Evolutionary conservation across 2,113 vertebrate species (phyloP).

Genomic region (Leptobrachium ailaonicum): DNA sequence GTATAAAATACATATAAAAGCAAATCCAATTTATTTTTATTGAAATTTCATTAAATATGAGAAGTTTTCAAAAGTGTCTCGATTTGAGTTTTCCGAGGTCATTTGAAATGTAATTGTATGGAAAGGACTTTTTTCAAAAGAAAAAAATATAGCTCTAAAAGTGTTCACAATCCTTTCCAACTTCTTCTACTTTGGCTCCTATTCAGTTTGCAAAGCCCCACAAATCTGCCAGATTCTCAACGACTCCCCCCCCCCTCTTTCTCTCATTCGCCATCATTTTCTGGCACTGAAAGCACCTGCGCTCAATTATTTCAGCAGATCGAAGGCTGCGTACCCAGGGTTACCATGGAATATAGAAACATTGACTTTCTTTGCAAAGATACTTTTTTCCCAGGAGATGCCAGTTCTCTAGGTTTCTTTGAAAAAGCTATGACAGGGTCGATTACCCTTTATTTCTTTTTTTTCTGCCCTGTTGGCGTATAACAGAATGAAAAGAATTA

Average conservation of each 20-base stretch:
- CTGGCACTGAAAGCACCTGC: conserved; percentile 58
- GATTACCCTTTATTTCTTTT: conserved; percentile 7
- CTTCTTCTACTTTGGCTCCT: conserved; percentile 16
- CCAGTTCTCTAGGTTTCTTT: conserved; percentile 34
- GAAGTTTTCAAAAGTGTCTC: too few relatives aligned
- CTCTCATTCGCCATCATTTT: neutral
- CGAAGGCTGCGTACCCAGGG: conserved; percentile 46
- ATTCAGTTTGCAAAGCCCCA: neutral
- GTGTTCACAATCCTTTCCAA: neutral
- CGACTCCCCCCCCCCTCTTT: neutral
- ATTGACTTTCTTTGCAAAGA: conserved; percentile 54
- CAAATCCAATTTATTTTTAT: too few relatives aligned
- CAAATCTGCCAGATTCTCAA: neutral
- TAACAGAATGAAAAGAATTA: conserved; percentile 10
- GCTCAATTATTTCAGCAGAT: neutral
- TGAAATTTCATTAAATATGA: too few relatives aligned
- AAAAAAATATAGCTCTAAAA: conserved; percentile 22
- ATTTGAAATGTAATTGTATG: too few relatives aligned
- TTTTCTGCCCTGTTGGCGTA: conserved; percentile 34
- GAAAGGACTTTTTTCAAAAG: neutral
- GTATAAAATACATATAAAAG: too few relatives aligned
- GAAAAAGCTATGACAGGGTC: conserved; percentile 11
- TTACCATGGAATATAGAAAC: conserved; percentile 61
- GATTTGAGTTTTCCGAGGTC: too few relatives aligned
- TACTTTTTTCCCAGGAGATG: conserved; percentile 53